Evolutionary conservation across 1,140 invertebrate species (phyloP).

Genomic region (Caligus rogercresseyi): DNA sequence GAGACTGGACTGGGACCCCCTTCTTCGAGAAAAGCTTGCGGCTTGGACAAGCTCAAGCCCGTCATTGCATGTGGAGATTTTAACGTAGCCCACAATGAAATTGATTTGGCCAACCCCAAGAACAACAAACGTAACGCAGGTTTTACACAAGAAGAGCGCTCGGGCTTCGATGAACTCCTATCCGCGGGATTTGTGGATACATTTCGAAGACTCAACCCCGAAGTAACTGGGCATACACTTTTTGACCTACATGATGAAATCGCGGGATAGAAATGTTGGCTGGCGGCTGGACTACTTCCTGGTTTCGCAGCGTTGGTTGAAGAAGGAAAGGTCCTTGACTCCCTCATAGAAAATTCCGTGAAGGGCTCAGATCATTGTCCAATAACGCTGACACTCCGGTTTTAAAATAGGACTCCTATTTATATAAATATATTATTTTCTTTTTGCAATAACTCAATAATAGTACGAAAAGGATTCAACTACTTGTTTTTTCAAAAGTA

Average conservation of each 20-base stretch:
- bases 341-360: background rate
- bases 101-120: slow-evolving; percentile 74
- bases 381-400: slow-evolving; percentile 23
- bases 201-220: slow-evolving; percentile 70
- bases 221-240: slow-evolving; percentile 70
- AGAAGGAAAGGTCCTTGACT: slow-evolving; percentile 23
- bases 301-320: slow-evolving; percentile 53
- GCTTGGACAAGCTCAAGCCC: slow-evolving; percentile 70
- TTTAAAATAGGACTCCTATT: too few species aligned
- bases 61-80: slow-evolving; percentile 89
- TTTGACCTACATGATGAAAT: slow-evolving; percentile 75
- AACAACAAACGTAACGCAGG: slow-evolving; percentile 80
- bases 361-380: slow-evolving; percentile 26
- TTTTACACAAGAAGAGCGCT: slow-evolving; percentile 81
- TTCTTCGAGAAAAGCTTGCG: slow-evolving; percentile 55
- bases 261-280: slow-evolving; percentile 73
- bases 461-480: too few species aligned
- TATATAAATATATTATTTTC: background rate
- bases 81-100: slow-evolving; percentile 89
- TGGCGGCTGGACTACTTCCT: slow-evolving; percentile 94
- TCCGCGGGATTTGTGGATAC: slow-evolving; percentile 62
- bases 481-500: too few species aligned
- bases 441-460: too few species aligned
- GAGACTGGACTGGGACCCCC: slow-evolving; percentile 72
- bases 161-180: slow-evolving; percentile 65